Percentiles rank a stretch among this genome's conserved stretches.
These are phyloP conservation scores for Nymphalis io DNA, from an alignment of 1,140 invertebrate species.

Conservation along the genomic window DNA sequence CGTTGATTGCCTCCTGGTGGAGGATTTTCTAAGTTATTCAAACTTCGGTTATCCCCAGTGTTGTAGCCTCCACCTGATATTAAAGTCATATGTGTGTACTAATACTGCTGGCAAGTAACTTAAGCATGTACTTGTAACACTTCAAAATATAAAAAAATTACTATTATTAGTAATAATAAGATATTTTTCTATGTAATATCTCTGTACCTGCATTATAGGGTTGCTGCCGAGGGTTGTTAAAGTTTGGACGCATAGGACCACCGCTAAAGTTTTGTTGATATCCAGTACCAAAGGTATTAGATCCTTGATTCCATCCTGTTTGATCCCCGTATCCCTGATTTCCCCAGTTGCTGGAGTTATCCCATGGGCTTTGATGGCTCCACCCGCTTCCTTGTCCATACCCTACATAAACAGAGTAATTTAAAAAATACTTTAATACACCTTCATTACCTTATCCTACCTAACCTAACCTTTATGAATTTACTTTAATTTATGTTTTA, in stretches of 20 bases:
- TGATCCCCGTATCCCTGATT: slow-evolving; percentile 81
- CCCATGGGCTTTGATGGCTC: slow-evolving; percentile 76
- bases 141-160: too few species aligned
- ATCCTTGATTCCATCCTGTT: slow-evolving; percentile 78
- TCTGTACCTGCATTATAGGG: slow-evolving; percentile 84
- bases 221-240: slow-evolving; percentile 82
- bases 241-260: slow-evolving; percentile 86
- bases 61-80: slow-evolving; percentile 65
- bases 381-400: slow-evolving; percentile 64
- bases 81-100: neutral
- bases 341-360: slow-evolving; percentile 79
- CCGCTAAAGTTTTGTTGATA: slow-evolving; percentile 89
- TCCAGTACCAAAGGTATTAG: slow-evolving; percentile 86
- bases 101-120: neutral
- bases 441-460: too few species aligned
- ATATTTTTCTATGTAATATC: neutral
- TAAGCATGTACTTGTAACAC: too few species aligned
- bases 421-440: too few species aligned
- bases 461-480: too few species aligned
- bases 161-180: neutral
- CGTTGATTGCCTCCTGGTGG: slow-evolving; percentile 47
- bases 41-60: slow-evolving; percentile 58
- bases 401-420: slow-evolving; percentile 48
- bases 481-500: too few species aligned
- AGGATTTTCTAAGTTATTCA: slow-evolving; percentile 49